phyloP scores from a whole-genome alignment of 2,797 vertebrate genomes.

The Molossus alvarezi region DNA sequence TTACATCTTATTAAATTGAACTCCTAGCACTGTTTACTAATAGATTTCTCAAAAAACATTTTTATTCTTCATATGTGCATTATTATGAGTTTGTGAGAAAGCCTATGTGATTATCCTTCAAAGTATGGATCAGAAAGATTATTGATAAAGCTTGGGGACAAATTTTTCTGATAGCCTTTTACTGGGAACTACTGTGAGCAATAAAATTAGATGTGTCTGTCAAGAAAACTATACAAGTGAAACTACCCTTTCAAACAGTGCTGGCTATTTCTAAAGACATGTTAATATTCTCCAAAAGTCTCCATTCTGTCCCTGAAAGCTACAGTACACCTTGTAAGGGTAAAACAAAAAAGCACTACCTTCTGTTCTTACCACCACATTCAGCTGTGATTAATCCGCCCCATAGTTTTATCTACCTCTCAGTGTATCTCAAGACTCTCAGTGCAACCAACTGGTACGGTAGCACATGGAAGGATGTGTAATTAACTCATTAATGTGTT shows the following conservation, averaged over 20 bases:
- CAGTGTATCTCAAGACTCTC: slow-evolving; percentile 70
- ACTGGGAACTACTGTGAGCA: slow-evolving; percentile 80
- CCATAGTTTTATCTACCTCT: slow-evolving; percentile 83
- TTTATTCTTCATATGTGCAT: background rate
- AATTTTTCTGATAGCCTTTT: slow-evolving; percentile 75
- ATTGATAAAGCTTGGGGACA: slow-evolving; percentile 72
- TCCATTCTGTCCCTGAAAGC: slow-evolving; percentile 82
- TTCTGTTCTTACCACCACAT: slow-evolving; percentile 72
- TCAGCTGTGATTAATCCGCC: slow-evolving; percentile 78
- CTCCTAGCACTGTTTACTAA: background rate
- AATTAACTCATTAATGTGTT: slow-evolving; percentile 80
- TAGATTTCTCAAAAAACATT: slow-evolving; percentile 24
- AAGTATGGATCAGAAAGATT: slow-evolving; percentile 21
- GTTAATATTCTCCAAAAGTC: slow-evolving; percentile 87
- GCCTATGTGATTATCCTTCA: background rate
- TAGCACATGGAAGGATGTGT: slow-evolving; percentile 61
- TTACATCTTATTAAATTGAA: slow-evolving; percentile 43
- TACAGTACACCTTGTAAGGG: slow-evolving; percentile 78
- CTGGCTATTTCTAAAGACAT: slow-evolving; percentile 87
- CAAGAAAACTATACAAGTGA: slow-evolving; percentile 88
- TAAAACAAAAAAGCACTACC: slow-evolving; percentile 85
- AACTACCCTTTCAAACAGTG: slow-evolving; percentile 83
- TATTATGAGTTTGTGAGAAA: background rate
- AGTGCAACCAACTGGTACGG: slow-evolving; percentile 62
- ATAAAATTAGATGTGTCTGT: slow-evolving; percentile 81